Evolutionary conservation across 2,888 invertebrate genomes (phyloP).

Genomic region (Antitype chi): DNA sequence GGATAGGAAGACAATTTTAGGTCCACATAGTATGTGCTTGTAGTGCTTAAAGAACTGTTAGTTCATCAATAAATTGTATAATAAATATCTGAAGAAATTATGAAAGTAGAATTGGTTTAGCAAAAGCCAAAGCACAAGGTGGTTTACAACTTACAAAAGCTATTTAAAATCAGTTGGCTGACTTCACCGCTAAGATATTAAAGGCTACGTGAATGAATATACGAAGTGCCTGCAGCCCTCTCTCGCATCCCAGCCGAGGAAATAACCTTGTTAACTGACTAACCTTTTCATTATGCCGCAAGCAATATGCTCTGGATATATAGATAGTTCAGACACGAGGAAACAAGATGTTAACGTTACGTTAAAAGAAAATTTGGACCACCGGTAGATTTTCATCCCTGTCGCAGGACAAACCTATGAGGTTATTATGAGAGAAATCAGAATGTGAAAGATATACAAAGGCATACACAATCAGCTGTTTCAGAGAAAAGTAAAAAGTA

Average conservation of each 20-base stretch:
- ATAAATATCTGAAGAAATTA: too few species aligned
- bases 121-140: background rate
- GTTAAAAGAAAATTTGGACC: background rate
- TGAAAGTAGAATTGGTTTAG: background rate
- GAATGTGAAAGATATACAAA: background rate
- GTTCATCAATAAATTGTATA: background rate
- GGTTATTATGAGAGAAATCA: background rate
- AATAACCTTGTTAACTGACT: background rate
- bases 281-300: too few species aligned
- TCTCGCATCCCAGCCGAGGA: background rate
- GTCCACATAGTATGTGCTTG: background rate
- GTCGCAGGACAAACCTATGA: background rate
- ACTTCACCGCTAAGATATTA: too few species aligned
- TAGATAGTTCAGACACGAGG: too few species aligned
- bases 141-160: too few species aligned
- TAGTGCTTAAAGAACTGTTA: background rate
- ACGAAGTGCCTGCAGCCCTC: too few species aligned
- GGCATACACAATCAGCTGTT: too few species aligned
- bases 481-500: too few species aligned
- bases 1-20: background rate
- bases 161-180: too few species aligned
- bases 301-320: too few species aligned
- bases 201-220: too few species aligned
- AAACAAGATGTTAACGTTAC: too few species aligned
- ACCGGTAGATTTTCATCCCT: background rate